Base-by-base conservation (phyloP, 2,888 invertebrate genomes). In the Aphidoletes aphidimyza region DNA sequence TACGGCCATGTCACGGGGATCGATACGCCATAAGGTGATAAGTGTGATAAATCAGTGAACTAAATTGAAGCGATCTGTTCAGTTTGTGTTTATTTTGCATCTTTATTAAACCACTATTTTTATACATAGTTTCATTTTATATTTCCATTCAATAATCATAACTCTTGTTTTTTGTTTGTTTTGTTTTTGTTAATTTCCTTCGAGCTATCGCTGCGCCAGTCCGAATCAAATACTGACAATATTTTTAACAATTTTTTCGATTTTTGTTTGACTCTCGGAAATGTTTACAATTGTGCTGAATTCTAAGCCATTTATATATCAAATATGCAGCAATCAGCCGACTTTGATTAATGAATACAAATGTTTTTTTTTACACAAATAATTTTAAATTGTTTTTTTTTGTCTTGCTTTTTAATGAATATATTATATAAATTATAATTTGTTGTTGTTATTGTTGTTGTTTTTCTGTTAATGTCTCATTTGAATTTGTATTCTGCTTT, bases 1-100 rank as follows among this genome's bases (percentile, higher is more conserved):
- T 86, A 98, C 98, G 0, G 93, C 94, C 2, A 94, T 95, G 85
- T 95, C 97, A 19, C 91, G 99, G 3, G 90, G n/a, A n/a, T n/a
- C n/a, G n/a, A n/a, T n/a, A n/a, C n/a, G n/a, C n/a, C n/a, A n/a
- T n/a, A n/a, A n/a, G n/a, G n/a, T n/a, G n/a, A n/a, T n/a, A n/a
- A n/a, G n/a, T n/a, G n/a, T n/a, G n/a, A n/a, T n/a, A n/a, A n/a
- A n/a, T n/a, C n/a, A n/a, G 6, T 54, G 14, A n/a, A 26, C 22
- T 26, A 26, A 26, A 54, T 54, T 54, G 22, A 54, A 26, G 22
- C 54, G 22, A 2, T 22, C 26, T 22, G 3, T 54, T 54, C 26
- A 22, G 11, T 22, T 22, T 54, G n/a, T 22, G 22, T 26, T 3
- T 54, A 26, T 54, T 54, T 54, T 11, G 2, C 22, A 54, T 54